phyloP scores from a whole-genome alignment of 2,797 vertebrate species.

The Periparus ater region DNA sequence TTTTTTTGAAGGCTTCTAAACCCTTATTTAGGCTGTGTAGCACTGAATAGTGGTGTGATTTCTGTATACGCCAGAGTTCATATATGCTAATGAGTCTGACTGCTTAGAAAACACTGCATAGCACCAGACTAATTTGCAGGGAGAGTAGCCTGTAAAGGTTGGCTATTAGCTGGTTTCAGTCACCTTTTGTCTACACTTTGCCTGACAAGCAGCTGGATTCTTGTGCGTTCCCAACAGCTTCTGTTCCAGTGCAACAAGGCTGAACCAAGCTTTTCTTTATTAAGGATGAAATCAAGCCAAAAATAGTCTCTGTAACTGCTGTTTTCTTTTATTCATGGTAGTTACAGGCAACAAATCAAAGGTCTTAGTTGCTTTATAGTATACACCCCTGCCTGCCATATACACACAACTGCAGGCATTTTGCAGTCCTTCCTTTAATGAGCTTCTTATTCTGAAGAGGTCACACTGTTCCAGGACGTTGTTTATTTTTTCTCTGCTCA shows the following conservation, averaged over 20 bases:
- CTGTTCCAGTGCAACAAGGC: background rate
- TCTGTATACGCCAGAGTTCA: background rate
- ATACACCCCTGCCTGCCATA: fast-evolving
- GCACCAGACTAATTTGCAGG: background rate
- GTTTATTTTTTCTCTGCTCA: background rate
- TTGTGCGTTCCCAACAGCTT: background rate
- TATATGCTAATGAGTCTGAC: background rate
- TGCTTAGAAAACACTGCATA: background rate
- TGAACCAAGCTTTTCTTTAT: background rate
- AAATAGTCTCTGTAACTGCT: background rate
- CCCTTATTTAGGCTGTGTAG: background rate
- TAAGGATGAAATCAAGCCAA: background rate
- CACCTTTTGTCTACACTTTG: background rate
- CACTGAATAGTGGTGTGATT: background rate
- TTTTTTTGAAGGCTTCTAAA: background rate
- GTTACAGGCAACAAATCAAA: background rate
- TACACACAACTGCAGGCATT: background rate
- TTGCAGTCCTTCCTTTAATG: background rate
- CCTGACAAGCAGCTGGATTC: background rate
- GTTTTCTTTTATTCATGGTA: background rate
- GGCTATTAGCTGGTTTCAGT: background rate
- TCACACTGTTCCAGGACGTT: background rate
- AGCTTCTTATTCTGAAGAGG: conserved; percentile 1
- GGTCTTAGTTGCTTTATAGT: background rate
- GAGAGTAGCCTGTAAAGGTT: background rate